Evolutionary conservation across 2,797 vertebrate genomes (phyloP), one percentile per base, ranked within the genome.

Genomic region (Lerista edwardsae): DNA sequence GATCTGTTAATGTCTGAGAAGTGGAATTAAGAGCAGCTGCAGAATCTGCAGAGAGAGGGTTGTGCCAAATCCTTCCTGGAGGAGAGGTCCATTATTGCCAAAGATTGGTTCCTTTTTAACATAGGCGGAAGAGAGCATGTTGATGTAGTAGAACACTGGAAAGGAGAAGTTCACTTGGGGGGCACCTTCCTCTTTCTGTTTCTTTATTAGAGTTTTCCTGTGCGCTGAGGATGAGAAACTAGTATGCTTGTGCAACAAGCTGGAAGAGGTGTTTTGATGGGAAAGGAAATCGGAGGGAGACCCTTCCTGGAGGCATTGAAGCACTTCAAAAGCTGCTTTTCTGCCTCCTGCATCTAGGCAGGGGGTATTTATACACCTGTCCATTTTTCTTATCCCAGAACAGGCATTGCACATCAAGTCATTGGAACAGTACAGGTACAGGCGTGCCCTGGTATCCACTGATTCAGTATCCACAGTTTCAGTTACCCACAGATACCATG

Each of bases 1-100:
- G n/a, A n/a, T 87, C 65, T 78, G 41, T 87, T 78, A n/a, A 78
- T 68, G 75, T 83, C 68, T 47, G 82, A 88, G 83, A 80, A 86
- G 79, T 61, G 74, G 44, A 79, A 1, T 0, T 64, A 64, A 92
- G 78, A 82, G 81, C 86, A 91, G 84, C 75, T 71, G 69, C 73
- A 88, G 71, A 71, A 5, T 0, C 74, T 85, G 80, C 57, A 44
- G 41, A 9, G 36, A 65, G 36, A 5, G 41, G 29, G 83, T 74
- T 84, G 86, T 65, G 51, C 51, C 68, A 72, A 65, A 79, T 89
- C 62, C 29, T 83, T 75, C 74, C 81, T 78, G 47, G 75, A 88
- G 79, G 11, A 9, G 12, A 4, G 1, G 82, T 57, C 79, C 76
- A 44, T 44, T 57, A 55, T 76, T 82, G 84, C 80, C 77, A 79